Conservation (phyloP, 2,113 vertebrate genomes). For the Limanda limanda region DNA sequence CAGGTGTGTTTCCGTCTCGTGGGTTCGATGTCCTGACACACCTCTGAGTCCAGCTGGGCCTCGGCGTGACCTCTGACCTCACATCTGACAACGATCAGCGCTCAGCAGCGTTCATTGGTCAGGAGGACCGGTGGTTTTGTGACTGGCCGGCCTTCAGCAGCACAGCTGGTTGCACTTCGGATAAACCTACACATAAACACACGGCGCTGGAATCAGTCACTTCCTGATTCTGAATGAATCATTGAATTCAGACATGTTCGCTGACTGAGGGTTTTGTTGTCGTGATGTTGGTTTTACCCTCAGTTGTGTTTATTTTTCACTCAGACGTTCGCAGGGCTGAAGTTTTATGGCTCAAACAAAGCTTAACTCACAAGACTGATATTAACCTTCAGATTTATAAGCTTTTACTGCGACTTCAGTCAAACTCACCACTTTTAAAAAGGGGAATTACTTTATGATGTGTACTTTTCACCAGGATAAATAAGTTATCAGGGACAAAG, state of each 20-base stretch:
- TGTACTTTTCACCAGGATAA: neutral
- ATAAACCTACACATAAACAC: constrained; percentile 66
- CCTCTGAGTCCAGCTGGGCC: constrained; percentile 53
- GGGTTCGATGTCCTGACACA: constrained; percentile 34
- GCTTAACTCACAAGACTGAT: constrained; percentile 14
- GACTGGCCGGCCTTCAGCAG: neutral
- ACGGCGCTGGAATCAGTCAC: constrained; percentile 13
- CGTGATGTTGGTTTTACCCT: neutral
- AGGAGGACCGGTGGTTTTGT: neutral
- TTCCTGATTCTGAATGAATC: constrained; percentile 50
- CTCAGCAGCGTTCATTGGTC: constrained; percentile 31
- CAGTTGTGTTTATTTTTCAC: constrained; percentile 29
- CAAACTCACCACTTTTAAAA: neutral
- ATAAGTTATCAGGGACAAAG: constrained; percentile 7
- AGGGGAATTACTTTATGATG: neutral
- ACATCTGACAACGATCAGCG: constrained; percentile 72
- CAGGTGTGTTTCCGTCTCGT: constrained; percentile 56
- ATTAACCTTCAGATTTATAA: constrained; percentile 17
- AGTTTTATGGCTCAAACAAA: constrained; percentile 49
- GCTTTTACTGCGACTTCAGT: neutral
- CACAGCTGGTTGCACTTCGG: constrained; percentile 69
- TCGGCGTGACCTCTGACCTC: constrained; percentile 39
- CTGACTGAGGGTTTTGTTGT: neutral
- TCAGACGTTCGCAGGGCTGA: neutral
- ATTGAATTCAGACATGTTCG: constrained; percentile 29